phyloP scores from a whole-genome alignment of 2,113 vertebrate genomes.

The Hiodon alosoides region DNA sequence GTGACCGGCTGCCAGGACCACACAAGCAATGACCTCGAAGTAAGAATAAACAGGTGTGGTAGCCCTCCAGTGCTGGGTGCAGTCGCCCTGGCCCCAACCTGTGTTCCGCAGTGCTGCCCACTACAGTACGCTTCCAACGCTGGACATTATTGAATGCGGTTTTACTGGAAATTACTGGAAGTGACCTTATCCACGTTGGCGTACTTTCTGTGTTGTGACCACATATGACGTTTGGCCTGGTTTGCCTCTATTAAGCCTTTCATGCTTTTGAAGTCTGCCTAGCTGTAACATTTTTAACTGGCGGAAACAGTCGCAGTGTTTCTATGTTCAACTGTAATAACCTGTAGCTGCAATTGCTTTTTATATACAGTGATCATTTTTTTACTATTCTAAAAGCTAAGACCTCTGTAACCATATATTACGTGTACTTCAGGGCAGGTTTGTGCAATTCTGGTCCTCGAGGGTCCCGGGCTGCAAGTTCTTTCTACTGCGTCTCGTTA shows the following conservation, averaged over 20 bases:
- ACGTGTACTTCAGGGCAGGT: not conserved
- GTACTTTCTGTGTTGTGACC: not conserved
- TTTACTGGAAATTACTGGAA: constrained; percentile 15
- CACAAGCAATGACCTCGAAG: too few relatives aligned
- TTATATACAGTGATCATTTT: not conserved
- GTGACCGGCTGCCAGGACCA: too few relatives aligned
- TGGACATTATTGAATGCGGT: too few relatives aligned
- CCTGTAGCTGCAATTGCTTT: constrained; percentile 7
- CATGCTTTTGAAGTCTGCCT: not conserved
- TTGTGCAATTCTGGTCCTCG: too few relatives aligned
- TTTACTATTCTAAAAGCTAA: too few relatives aligned
- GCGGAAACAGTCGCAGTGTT: not conserved
- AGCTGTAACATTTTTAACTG: not conserved
- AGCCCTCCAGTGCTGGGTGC: too few relatives aligned
- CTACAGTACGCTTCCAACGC: too few relatives aligned
- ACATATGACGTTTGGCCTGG: not conserved
- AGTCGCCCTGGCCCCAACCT: too few relatives aligned
- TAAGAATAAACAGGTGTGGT: too few relatives aligned
- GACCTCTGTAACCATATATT: not conserved
- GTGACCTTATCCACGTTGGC: constrained; percentile 22
- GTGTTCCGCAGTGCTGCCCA: too few relatives aligned
- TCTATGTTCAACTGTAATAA: constrained; percentile 9
- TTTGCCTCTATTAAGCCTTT: not conserved
- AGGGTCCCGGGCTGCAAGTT: too few relatives aligned
- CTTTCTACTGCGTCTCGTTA: too few relatives aligned